Conservation (phyloP, 2,888 invertebrate genomes). For the Myopa testacea region DNA sequence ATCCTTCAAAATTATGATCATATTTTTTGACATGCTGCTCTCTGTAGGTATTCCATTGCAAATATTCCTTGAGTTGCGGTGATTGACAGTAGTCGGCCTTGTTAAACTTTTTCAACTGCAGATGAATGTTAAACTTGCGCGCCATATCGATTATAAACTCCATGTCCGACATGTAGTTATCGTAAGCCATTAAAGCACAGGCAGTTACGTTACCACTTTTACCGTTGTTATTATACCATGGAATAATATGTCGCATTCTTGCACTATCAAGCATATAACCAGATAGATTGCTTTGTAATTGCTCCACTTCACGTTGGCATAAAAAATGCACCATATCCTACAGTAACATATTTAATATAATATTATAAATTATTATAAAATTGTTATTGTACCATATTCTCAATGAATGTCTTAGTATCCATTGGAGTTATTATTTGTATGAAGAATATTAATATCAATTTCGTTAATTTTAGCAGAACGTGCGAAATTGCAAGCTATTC, state of each 20-base stretch:
- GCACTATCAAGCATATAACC: slow-evolving; percentile 44
- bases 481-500: neutral
- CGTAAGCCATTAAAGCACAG: slow-evolving; percentile 42
- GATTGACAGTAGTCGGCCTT: slow-evolving; percentile 26
- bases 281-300: slow-evolving; percentile 43
- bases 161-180: slow-evolving; percentile 49
- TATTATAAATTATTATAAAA: no score
- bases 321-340: slow-evolving; percentile 44
- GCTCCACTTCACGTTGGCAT: slow-evolving; percentile 46
- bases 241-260: slow-evolving; percentile 1
- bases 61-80: slow-evolving; percentile 40
- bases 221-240: neutral
- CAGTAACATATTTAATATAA: no score
- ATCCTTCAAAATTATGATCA: neutral
- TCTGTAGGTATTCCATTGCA: slow-evolving; percentile 43
- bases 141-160: slow-evolving; percentile 44
- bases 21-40: slow-evolving; percentile 8
- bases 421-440: neutral
- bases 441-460: neutral
- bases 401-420: slow-evolving; percentile 3
- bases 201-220: slow-evolving; percentile 37
- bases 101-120: slow-evolving; percentile 45
- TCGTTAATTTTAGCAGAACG: neutral
- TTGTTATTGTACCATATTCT: no score
- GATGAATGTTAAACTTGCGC: slow-evolving; percentile 48